Evolutionary conservation across 2,113 vertebrate genomes (phyloP).

Genomic region (Cheirogaleus medius): DNA sequence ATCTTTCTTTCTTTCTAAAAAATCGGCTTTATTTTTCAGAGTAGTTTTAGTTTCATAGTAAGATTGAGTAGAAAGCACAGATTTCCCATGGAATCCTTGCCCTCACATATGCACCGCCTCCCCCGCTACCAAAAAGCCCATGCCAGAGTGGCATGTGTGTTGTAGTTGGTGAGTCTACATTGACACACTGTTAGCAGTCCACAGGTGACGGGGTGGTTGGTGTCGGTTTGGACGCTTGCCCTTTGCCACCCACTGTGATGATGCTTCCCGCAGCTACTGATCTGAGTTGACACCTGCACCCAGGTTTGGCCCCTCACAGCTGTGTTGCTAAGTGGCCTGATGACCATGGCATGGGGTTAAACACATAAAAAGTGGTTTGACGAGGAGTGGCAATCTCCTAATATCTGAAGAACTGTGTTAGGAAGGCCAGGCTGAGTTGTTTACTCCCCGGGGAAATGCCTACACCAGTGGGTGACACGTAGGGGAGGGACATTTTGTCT

Average conservation of each 20-base stretch:
- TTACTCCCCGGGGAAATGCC: background rate
- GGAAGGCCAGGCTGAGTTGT: background rate
- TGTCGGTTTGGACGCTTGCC: background rate
- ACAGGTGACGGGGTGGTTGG: background rate
- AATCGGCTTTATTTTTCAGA: background rate
- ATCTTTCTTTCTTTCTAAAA: background rate
- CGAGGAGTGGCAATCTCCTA: background rate
- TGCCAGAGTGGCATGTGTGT: background rate
- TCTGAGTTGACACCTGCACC: background rate
- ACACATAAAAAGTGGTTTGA: background rate
- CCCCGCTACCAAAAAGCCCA: background rate
- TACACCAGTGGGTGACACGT: background rate
- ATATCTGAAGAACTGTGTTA: background rate
- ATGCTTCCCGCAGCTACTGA: background rate
- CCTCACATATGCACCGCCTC: background rate
- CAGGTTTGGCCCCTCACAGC: background rate
- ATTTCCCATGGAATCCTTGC: background rate
- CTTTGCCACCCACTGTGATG: background rate
- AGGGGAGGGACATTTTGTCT: background rate
- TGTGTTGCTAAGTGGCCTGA: too few species aligned
- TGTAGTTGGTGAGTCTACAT: background rate
- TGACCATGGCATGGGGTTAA: background rate
- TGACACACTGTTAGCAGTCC: background rate
- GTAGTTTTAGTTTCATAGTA: background rate
- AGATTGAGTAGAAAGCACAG: background rate